A percentile compares a stretch with the other conserved stretches of the same genome.
Conservation (phyloP, 2,113 vertebrate species). For the Elgaria multicarinata region DNA sequence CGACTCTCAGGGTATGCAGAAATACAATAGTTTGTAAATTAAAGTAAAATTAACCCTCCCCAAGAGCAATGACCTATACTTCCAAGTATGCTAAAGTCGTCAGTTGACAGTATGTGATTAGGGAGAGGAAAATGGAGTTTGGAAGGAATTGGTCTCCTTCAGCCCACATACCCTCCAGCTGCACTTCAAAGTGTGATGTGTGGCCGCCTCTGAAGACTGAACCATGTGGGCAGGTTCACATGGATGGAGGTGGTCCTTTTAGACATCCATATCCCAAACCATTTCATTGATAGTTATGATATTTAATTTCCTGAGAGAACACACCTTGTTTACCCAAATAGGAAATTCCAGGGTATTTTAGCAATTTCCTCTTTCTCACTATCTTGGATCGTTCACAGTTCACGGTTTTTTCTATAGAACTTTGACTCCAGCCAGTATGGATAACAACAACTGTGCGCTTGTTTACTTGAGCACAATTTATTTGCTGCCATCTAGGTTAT, state of each 20-base stretch:
- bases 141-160: neutral
- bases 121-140: neutral
- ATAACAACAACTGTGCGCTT: neutral
- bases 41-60: neutral
- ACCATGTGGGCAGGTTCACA: neutral
- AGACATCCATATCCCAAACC: neutral
- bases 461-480: neutral
- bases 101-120: neutral
- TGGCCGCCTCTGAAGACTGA: neutral
- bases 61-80: neutral
- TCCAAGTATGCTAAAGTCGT: neutral
- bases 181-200: neutral
- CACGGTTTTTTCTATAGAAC: neutral
- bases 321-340: neutral
- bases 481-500: neutral
- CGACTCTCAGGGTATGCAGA: neutral
- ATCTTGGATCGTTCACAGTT: neutral
- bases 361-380: neutral
- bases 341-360: neutral
- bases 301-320: neutral
- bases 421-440: neutral
- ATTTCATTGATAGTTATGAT: neutral
- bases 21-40: neutral
- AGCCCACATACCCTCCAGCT: neutral
- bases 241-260: neutral